Evolutionary conservation across 1,140 invertebrate species (phyloP).

Genomic region (Pogonus chalceus): DNA sequence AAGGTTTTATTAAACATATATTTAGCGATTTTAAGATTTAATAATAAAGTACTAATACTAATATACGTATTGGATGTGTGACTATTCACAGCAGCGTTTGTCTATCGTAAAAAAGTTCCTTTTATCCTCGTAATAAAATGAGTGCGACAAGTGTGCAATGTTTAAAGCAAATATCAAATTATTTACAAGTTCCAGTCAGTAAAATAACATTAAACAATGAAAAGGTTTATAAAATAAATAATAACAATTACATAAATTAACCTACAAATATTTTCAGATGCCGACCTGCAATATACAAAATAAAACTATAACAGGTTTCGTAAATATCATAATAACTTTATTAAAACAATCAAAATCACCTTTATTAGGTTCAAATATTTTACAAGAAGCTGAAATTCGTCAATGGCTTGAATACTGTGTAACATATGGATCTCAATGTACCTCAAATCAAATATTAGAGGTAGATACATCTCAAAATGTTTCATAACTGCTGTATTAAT

Average conservation of each 20-base stretch:
- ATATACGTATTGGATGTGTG: too few relatives aligned
- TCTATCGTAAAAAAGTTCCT: too few relatives aligned
- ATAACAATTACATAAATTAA: neutral
- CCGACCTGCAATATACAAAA: neutral
- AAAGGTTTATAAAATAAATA: neutral
- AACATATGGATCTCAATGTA: slow-evolving; percentile 35
- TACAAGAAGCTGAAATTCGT: slow-evolving; percentile 30
- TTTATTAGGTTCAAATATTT: slow-evolving; percentile 27
- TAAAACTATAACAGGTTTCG: neutral
- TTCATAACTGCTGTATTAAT: neutral
- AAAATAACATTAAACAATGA: neutral
- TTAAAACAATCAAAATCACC: neutral
- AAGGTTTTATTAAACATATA: too few relatives aligned
- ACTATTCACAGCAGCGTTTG: too few relatives aligned
- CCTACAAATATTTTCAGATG: neutral
- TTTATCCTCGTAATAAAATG: too few relatives aligned
- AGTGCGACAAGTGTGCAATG: neutral
- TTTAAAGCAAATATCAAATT: slow-evolving; percentile 4
- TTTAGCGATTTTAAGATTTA: too few relatives aligned
- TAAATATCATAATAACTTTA: neutral
- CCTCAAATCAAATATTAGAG: slow-evolving; percentile 30
- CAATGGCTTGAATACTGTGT: slow-evolving; percentile 38
- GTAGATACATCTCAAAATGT: slow-evolving; percentile 20
- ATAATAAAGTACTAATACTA: too few relatives aligned
- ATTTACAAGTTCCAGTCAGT: neutral